Evolutionary conservation across 2,888 invertebrate genomes (phyloP).

Genomic region (Junonia oenone): DNA sequence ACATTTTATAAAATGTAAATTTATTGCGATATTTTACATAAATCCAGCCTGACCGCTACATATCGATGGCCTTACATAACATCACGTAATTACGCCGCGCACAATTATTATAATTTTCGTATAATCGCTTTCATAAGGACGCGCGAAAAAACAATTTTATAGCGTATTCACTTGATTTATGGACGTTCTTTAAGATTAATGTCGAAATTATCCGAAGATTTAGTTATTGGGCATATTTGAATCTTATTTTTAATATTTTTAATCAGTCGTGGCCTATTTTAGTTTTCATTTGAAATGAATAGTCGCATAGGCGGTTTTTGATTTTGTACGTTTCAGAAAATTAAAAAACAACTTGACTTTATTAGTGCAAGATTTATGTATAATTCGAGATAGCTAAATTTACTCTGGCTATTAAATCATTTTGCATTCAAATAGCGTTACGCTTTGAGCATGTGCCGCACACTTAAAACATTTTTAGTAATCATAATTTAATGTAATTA

Average conservation of each 20-base stretch:
- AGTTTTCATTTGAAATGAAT: neutral
- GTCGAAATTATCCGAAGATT: slow-evolving; percentile 39
- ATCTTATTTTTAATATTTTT: neutral
- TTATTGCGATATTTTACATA: slow-evolving; percentile 77
- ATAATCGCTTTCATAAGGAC: slow-evolving; percentile 72
- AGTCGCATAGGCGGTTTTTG: neutral
- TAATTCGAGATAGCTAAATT: slow-evolving; percentile 5
- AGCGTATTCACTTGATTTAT: slow-evolving; percentile 67
- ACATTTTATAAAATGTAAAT: slow-evolving; percentile 75
- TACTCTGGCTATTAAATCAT: slow-evolving; percentile 4
- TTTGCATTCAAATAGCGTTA: slow-evolving; percentile 14
- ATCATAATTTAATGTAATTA: slow-evolving; percentile 27
- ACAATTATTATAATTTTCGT: slow-evolving; percentile 79
- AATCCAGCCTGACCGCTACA: slow-evolving; percentile 71
- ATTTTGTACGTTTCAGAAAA: neutral
- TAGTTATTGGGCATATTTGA: slow-evolving; percentile 6
- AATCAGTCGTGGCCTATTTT: neutral
- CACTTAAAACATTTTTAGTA: slow-evolving; percentile 17
- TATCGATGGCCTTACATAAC: slow-evolving; percentile 66
- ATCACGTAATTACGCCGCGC: slow-evolving; percentile 69
- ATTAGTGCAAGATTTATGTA: neutral
- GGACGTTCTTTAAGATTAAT: slow-evolving; percentile 46
- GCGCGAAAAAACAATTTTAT: slow-evolving; percentile 75
- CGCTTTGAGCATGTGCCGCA: slow-evolving; percentile 13
- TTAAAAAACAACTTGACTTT: neutral